These are phyloP conservation scores for Cervus canadensis DNA, from an alignment of 2,113 vertebrate genomes.

Conservation along the genomic window DNA sequence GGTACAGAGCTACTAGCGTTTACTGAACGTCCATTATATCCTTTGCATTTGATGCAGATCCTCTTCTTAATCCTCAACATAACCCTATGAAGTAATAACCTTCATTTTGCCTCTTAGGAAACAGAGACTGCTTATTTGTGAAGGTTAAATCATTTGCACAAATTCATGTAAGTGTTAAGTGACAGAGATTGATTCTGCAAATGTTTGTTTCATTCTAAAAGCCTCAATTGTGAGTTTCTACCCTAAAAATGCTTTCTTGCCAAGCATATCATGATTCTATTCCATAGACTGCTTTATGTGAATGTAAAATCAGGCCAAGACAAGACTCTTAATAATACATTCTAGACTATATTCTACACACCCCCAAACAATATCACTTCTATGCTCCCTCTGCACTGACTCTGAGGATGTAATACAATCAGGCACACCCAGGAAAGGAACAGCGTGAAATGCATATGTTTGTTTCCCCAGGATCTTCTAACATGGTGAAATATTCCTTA, in stretches of 20 bases:
- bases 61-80: neutral
- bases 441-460: neutral
- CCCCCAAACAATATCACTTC: neutral
- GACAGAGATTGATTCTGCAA: neutral
- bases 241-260: neutral
- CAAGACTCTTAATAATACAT: neutral
- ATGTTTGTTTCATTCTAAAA: neutral
- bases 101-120: neutral
- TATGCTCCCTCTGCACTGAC: neutral
- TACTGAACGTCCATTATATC: neutral
- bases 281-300: neutral
- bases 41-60: neutral
- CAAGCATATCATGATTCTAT: neutral
- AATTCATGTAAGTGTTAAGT: neutral
- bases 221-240: neutral
- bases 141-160: neutral
- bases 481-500: slow-evolving; percentile 46
- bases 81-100: neutral
- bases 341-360: neutral
- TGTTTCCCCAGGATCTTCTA: slow-evolving; percentile 31
- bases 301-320: neutral
- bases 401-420: neutral
- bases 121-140: neutral
- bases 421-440: neutral
- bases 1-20: neutral